Base-by-base conservation (phyloP, 2,113 vertebrate genomes). In the Euleptes europaea region DNA sequence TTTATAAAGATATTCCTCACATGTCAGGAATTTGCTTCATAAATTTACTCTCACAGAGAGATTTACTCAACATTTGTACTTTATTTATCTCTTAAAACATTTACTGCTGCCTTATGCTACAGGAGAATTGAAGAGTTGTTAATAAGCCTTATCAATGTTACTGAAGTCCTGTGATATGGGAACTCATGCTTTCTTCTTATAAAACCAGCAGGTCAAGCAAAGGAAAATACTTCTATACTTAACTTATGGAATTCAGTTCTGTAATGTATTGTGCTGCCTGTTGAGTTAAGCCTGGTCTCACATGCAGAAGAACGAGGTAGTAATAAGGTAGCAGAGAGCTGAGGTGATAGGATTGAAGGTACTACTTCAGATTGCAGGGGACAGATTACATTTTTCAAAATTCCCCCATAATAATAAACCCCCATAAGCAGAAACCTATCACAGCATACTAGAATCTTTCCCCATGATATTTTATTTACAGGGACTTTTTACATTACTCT, bases 21-120 rank as follows among this genome's bases (percentile, higher is more conserved):
- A 91, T 88, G 81, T 93, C 91, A 79, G 0, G 60, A 89, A 88
- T 83, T 88, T 92, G 72, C 83, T 89, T 85, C 60, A 73, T 15
- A 1, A 71, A 40, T 88, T 40, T 85, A 87, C 66, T 89, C 44
- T 67, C 83, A 82, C 9, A 78, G 14, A 67, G 54, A 47, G 49
- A 75, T 63, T 63, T 63, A 65, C 51, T 17, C 21, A 76, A 9
- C 38, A 71, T 28, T 70, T 63, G n/a, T 4, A 35, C 21, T 83
- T 57, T 57, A 23, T 57, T 63, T 63, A 63, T 26, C 26, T 28
- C 23, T 63, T 63, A 63, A 63, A 60, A 7, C 65, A 35, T 47
- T 33, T 78, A 47, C 47, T 63, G 77, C 60, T 63, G 26, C 60
- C 21, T 23, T 57, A 17, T 19, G 28, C 21, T 79, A 23, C 8